Evolutionary conservation across 2,888 invertebrate species (phyloP), one percentile per base, ranked within the genome.

Genomic region (Iselma pallidipennis): DNA sequence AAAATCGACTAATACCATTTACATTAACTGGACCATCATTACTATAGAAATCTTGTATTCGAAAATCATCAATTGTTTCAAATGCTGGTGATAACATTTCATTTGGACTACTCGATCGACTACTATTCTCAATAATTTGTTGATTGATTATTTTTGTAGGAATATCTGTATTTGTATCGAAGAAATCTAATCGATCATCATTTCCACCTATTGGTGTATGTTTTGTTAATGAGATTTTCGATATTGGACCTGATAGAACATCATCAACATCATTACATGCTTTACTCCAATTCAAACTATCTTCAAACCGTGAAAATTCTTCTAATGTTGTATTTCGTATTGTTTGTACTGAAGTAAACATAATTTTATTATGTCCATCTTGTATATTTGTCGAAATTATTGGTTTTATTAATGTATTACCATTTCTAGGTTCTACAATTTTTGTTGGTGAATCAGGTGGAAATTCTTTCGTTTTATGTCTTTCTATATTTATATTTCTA

Each of bases 1-100:
- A 45, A 12, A 45, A 23, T 2, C 45, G 19, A 23, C 23, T 45
- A 21, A 61, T 56, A 26, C 59, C 56, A 53, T 59, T 59, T 4
- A 63, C 53, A 52, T 45, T 51, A 45, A 23, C 21, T 45, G 3
- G 45, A 45, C n/a, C 10, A 45, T 31, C 49, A 19, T 59, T 58
- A 29, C 54, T 61, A 23, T 57, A 66, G 33, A 62, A 67, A 19
- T 49, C 45, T 45, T 42, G 42, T 42, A 42, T 61, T 9, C 37
- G 49, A 33, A 69, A 69, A 63, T 69, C 69, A 49, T 66, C 64
- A 3, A 67, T 65, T n/a, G 37, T 57, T 55, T 71, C 71, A 53
- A 60, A 71, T 1, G 59, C 57, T 0, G 71, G 71, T 1, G 72
- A 73, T 9, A 57, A 51, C 61, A 61, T 56, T 26, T 63, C 65